Conservation (phyloP, 2,113 vertebrate genomes). For the Nicator chloris region DNA sequence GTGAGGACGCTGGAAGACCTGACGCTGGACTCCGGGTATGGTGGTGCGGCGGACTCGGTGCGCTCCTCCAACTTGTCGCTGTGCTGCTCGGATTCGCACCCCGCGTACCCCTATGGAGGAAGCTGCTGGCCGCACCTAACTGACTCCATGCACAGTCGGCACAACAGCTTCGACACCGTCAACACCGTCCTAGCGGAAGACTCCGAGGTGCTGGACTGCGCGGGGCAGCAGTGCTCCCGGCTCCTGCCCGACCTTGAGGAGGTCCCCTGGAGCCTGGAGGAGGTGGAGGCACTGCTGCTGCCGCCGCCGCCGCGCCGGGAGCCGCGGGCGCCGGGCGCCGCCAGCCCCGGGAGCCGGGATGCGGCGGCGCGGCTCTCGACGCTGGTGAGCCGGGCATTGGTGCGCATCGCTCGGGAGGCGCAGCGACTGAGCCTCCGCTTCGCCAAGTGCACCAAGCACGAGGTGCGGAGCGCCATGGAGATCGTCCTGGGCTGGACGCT, state of each 20-base stretch:
- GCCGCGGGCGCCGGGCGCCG: constrained; percentile 50
- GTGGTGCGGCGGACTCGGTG: constrained; percentile 97
- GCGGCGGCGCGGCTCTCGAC: constrained; percentile 86
- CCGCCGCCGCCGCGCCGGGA: constrained; percentile 54
- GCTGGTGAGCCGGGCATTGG: constrained; percentile 87
- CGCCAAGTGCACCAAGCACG: constrained; percentile 94
- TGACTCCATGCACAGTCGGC: constrained; percentile 97
- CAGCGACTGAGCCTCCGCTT: constrained; percentile 94
- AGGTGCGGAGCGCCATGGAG: constrained; percentile 93
- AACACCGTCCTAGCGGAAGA: constrained; percentile 97
- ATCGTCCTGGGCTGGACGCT: constrained; percentile 90
- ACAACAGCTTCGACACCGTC: constrained; percentile 97
- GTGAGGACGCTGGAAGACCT: constrained; percentile 96
- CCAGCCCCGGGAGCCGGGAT: constrained; percentile 74
- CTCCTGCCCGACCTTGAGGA: constrained; percentile 98
- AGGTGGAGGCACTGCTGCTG: constrained; percentile 86
- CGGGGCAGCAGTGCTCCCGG: constrained; percentile 89
- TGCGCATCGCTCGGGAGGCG: constrained; percentile 89
- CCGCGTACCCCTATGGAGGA: constrained; percentile 84
- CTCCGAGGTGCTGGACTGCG: constrained; percentile 96
- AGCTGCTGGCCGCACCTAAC: constrained; percentile 92
- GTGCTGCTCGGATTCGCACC: constrained; percentile 93
- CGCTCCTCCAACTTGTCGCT: constrained; percentile 96
- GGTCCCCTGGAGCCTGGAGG: constrained; percentile 95
- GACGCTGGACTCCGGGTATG: constrained; percentile 98